Conservation (phyloP, 1,140 invertebrate genomes). For the Arctopsyche grandis region DNA sequence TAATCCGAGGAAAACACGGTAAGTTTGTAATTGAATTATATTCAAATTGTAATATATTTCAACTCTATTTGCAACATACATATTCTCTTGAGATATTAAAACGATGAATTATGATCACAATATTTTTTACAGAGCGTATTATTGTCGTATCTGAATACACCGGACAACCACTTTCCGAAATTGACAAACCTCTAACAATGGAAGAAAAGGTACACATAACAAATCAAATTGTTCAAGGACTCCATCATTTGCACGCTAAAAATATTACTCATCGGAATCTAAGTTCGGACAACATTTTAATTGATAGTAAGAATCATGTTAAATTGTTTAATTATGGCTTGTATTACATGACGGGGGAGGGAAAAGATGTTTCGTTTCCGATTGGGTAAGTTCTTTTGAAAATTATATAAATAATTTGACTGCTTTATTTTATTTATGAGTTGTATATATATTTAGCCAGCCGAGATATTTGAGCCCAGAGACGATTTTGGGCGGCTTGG, state of each 20-base stretch:
- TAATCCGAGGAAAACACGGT: slow-evolving; percentile 95
- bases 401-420: slow-evolving; percentile 21
- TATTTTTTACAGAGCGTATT: slow-evolving; percentile 76
- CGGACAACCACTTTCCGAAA: slow-evolving; percentile 70
- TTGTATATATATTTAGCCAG: slow-evolving; percentile 65
- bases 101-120: slow-evolving; percentile 47
- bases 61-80: slow-evolving; percentile 42
- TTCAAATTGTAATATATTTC: slow-evolving; percentile 44
- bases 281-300: slow-evolving; percentile 84
- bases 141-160: slow-evolving; percentile 90
- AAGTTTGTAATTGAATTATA: slow-evolving; percentile 59
- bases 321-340: slow-evolving; percentile 94
- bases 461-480: slow-evolving; percentile 89
- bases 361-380: slow-evolving; percentile 89
- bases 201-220: slow-evolving; percentile 71
- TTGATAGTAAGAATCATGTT: slow-evolving; percentile 76
- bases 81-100: background rate
- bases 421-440: background rate
- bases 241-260: slow-evolving; percentile 78
- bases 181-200: slow-evolving; percentile 61
- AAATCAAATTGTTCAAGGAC: slow-evolving; percentile 76
- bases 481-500: slow-evolving; percentile 74
- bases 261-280: slow-evolving; percentile 84
- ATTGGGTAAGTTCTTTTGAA: slow-evolving; percentile 76
- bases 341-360: slow-evolving; percentile 89